A percentile compares a stretch with the other conserved stretches of the same genome.
Evolutionary conservation across 2,888 invertebrate species (phyloP).

Genomic region (Orchesella flavescens): DNA sequence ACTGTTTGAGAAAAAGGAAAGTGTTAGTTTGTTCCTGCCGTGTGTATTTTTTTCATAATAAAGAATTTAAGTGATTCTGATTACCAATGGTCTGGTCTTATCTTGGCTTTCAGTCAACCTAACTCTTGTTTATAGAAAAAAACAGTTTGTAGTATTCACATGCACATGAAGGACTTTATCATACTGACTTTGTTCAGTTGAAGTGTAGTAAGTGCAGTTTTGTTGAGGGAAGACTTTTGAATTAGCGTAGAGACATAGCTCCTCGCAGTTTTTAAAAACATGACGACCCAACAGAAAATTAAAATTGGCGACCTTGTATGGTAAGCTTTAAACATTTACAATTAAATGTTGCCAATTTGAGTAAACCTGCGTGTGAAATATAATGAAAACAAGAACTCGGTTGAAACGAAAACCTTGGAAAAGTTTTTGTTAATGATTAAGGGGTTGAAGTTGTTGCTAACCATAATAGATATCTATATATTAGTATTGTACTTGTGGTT

Average conservation of each 20-base stretch:
- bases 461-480: too few species aligned
- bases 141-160: neutral
- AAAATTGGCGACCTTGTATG: constrained; percentile 82
- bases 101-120: neutral
- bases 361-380: too few species aligned
- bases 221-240: neutral
- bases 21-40: too few species aligned
- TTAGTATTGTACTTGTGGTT: too few species aligned
- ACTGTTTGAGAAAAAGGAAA: too few species aligned
- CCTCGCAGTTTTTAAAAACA: neutral
- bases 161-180: neutral
- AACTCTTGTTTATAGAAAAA: neutral
- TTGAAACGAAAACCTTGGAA: too few species aligned
- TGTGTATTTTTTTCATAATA: neutral
- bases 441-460: too few species aligned
- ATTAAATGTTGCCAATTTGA: neutral
- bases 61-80: neutral
- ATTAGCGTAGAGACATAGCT: too few species aligned
- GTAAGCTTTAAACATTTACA: constrained; percentile 75
- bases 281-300: constrained; percentile 77
- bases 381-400: too few species aligned
- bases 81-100: neutral
- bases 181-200: neutral
- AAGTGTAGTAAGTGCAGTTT: neutral
- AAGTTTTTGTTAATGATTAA: too few species aligned